Base-by-base conservation (phyloP, 1,140 invertebrate genomes). In the Pissodes strobi region DNA sequence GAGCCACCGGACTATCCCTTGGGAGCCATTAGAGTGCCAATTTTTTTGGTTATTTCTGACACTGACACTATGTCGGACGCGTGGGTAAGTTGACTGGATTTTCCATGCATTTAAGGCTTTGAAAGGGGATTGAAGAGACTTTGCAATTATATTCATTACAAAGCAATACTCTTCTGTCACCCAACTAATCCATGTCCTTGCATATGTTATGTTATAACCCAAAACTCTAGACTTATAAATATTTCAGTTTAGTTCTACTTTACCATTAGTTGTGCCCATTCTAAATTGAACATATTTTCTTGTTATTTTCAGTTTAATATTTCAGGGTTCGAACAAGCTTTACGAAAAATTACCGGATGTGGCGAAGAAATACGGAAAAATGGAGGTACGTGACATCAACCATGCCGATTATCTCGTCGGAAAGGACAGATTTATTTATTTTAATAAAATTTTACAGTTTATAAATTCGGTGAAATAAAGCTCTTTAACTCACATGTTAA, bases 1-100 rank as follows among this genome's bases (percentile, higher is more conserved):
- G 12, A 18, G 6, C 59, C 59, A 43, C 49, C 49, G 25, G 46
- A 62, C 27, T 62, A 62, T 27, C 45, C 46, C 12, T 38, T 62
- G 17, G n/a, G 52, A 51, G 21, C 27, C 13, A 62, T 62, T n/a
- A 48, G 1, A 10, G 59, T 39, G 9, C 59, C 59, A 0, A 30
- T 52, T 39, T 62, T 34, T 52, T 15, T 62, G 12, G 45, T 59
- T 5, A 18, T 21, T 12, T 27, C 30, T 2, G 37, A 37, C 21
- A 13, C 23, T 17, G 56, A 59, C 30, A 19, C 1, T 15, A 25
- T 59, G 27, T 17, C 22, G 13, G 41, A 46, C 22, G 2, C n/a
- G 9, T 27, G 37, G 23, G 56, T 59, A 37, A 13, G n/a, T n/a
- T n/a, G n/a, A n/a, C n/a, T n/a, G n/a, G n/a, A n/a, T n/a, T n/a